phyloP scores from a whole-genome alignment of 2,113 vertebrate genomes.

The Periophthalmodon schlosseri region DNA sequence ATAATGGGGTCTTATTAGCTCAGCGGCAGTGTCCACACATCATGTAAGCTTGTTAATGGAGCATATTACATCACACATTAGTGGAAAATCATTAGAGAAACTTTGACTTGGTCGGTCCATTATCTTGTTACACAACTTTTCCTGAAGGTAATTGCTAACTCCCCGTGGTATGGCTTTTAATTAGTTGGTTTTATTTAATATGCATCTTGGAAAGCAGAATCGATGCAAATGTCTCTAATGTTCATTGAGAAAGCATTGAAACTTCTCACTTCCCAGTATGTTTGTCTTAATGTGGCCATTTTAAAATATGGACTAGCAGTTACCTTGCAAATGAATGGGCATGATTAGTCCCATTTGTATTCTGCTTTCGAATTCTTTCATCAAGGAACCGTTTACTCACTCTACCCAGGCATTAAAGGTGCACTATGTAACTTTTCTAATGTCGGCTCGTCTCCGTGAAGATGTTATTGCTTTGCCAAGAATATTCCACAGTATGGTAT shows the following conservation, averaged over 20 bases:
- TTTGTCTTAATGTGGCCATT: neutral
- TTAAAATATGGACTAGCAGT: neutral
- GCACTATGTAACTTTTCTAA: too few species aligned
- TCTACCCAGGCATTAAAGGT: too few species aligned
- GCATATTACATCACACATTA: neutral
- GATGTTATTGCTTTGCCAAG: too few species aligned
- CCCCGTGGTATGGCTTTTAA: neutral
- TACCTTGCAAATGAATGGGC: neutral
- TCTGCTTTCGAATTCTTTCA: neutral
- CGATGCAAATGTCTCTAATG: neutral
- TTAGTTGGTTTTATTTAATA: neutral
- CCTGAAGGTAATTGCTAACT: neutral
- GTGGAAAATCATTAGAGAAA: neutral
- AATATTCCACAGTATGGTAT: too few species aligned
- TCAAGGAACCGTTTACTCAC: too few species aligned
- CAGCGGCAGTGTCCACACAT: neutral
- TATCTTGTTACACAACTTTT: neutral
- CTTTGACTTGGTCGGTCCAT: neutral
- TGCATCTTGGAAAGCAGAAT: neutral
- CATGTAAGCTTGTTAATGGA: neutral
- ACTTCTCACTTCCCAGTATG: neutral
- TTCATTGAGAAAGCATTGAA: neutral
- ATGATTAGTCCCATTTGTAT: neutral
- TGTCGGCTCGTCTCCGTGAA: too few species aligned
- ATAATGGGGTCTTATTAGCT: neutral